phyloP scores from a whole-genome alignment of 2,113 vertebrate species.

The Melanerpes formicivorus region DNA sequence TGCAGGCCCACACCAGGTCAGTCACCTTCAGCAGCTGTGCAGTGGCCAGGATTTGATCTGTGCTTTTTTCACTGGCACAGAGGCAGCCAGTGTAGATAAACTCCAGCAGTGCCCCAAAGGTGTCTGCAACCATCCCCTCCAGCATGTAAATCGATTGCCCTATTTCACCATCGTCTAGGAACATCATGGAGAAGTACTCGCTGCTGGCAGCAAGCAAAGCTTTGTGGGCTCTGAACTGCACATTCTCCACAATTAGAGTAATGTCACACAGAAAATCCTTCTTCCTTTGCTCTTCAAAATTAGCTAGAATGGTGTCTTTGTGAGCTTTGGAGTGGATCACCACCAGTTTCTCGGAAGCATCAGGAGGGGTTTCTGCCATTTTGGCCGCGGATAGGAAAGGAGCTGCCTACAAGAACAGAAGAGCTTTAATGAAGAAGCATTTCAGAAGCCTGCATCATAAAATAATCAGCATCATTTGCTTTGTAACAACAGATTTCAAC shows the following conservation, averaged over 20 bases:
- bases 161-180: slow-evolving; percentile 82
- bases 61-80: slow-evolving; percentile 78
- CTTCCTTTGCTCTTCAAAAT: slow-evolving; percentile 87
- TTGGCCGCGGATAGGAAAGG: background rate
- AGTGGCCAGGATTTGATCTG: slow-evolving; percentile 86
- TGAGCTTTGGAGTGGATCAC: slow-evolving; percentile 85
- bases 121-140: slow-evolving; percentile 86
- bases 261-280: slow-evolving; percentile 91
- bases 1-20: slow-evolving; percentile 85
- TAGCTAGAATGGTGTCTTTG: slow-evolving; percentile 84
- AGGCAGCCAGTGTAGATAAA: slow-evolving; percentile 94
- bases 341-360: slow-evolving; percentile 68
- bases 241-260: slow-evolving; percentile 90
- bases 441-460: background rate
- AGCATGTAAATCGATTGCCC: slow-evolving; percentile 83
- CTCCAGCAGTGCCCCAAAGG: slow-evolving; percentile 85
- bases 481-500: background rate
- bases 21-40: slow-evolving; percentile 88
- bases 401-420: slow-evolving; percentile 54
- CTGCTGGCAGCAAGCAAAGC: slow-evolving; percentile 95
- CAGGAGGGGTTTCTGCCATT: slow-evolving; percentile 77
- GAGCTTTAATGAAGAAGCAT: background rate
- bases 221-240: slow-evolving; percentile 93
- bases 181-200: slow-evolving; percentile 93
- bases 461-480: background rate